Evolutionary conservation across 1,140 invertebrate species (phyloP).

Genomic region (Colletes latitarsis): DNA sequence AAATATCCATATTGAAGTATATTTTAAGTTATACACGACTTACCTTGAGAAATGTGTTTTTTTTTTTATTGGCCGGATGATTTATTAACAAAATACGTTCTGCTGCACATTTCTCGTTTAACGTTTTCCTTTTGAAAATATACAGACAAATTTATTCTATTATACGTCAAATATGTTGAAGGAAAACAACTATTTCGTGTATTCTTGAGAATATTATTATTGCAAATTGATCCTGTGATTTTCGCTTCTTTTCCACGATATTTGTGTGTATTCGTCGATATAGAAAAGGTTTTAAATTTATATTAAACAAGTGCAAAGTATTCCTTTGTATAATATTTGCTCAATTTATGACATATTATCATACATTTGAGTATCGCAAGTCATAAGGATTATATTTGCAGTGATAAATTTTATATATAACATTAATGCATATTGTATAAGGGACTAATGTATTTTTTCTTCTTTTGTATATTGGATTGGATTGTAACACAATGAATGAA

Average conservation of each 20-base stretch:
- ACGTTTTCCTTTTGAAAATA: slow-evolving; percentile 53
- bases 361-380: slow-evolving; percentile 16
- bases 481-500: slow-evolving; percentile 82
- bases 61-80: slow-evolving; percentile 29
- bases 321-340: slow-evolving; percentile 12
- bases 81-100: neutral
- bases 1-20: slow-evolving; percentile 41
- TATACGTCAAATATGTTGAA: slow-evolving; percentile 33
- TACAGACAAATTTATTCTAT: neutral
- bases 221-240: slow-evolving; percentile 63
- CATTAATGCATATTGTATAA: slow-evolving; percentile 64
- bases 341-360: slow-evolving; percentile 24
- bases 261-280: neutral
- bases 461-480: slow-evolving; percentile 82
- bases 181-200: slow-evolving; percentile 60
- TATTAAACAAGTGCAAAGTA: neutral
- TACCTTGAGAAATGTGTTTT: slow-evolving; percentile 38
- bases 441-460: slow-evolving; percentile 82
- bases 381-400: slow-evolving; percentile 64
- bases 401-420: slow-evolving; percentile 61
- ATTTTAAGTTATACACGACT: slow-evolving; percentile 47
- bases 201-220: slow-evolving; percentile 54
- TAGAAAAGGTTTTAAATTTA: slow-evolving; percentile 15
- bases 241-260: neutral
- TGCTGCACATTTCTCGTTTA: slow-evolving; percentile 45